Evolutionary conservation across 1,140 invertebrate genomes (phyloP), one percentile per base, ranked within the genome.

Genomic region (Apis laboriosa): DNA sequence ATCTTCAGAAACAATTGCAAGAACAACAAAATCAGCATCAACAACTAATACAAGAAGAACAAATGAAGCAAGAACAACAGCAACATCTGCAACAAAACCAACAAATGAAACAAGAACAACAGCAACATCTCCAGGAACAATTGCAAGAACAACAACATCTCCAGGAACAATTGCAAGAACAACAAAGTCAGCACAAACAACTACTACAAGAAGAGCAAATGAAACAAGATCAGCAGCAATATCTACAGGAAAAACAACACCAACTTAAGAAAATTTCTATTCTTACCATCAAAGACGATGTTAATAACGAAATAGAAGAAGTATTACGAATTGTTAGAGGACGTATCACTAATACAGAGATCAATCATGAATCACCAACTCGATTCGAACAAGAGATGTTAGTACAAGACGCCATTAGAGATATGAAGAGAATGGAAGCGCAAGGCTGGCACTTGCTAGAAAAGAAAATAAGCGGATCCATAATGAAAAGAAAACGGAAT

Each of bases 361-460:
- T 90, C 1, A 90, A 90, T 70, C 87, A 90, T 2, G 88, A 90
- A n/a, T 88, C 88, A 0, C 85, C 88, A 9, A 90, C 85, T 82
- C 83, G 87, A 4, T 49, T 28, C 0, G 87, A 88, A 67, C 85
- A 84, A 34, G 83, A 90, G 34, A 66, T 89, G 9, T 21, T 88
- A 5, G 15, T 87, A 9, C 73, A 49, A 34, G 80, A 80, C 2
- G 79, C 78, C 1, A 61, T 78, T n/a, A 79, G 13, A 34, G 68
- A 88, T n/a, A 80, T 82, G 53, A 53, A 60, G 1, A n/a, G 43
- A 21, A 75, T 80, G 24, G 74, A 87, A 2, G 63, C 51, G 1
- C 28, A 61, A 8, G 60, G 63, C 1, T 76, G 53, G 24, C 49
- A 71, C 13, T 55, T 78, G 21, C 0, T 64, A 11, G 74, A 80